Base-by-base conservation (phyloP, 2,113 vertebrate genomes). In the Oceanodroma tethys region DNA sequence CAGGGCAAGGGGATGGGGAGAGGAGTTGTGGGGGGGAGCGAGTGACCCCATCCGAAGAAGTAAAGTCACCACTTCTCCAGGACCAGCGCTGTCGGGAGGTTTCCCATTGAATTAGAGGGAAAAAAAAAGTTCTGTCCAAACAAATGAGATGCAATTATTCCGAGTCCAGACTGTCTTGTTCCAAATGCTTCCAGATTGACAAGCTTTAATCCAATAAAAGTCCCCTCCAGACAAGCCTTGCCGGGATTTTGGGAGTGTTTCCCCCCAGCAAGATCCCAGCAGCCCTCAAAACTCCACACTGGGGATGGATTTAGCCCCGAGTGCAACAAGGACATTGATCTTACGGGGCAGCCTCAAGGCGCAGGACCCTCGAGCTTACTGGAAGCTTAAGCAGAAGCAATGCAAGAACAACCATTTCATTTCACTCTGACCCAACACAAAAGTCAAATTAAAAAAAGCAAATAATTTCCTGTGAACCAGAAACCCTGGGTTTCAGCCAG, bases 401-500 rank as follows among this genome's bases (percentile, higher is more conserved):
- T n/a, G 12, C 60, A 56, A 85, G 48, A 91, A 67, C 65, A 43
- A 88, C 53, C 50, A 16, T 17, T 63, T 70, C 7, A 29, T 58
- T 96, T 55, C 82, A 83, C 48, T 11, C 87, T 62, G 65, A 78
- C 34, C 36, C 43, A 75, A 63, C 11, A 40, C 45, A 75, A 85
- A 93, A 87, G 36, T 56, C 65, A 84, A 79, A 84, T 88, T 48
- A 4, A 65, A 58, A 47, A 56, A 45, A 36, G 18, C 43, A 84
- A 91, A 90, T 87, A 25, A 91, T 92, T 96, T 94, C 97, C 90
- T 94, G 85, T 70, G 63, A 94, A 83, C 11, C 79, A 86, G 38
- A 95, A 96, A 83, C 14, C 78, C 63, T 79, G 79, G 40, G 19
- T 30, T 79, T 89, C 47, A 87, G 90, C 48, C 90, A 65, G 50